Evolutionary conservation across 2,797 vertebrate genomes (phyloP).

Genomic region (Rousettus madagascariensis): DNA sequence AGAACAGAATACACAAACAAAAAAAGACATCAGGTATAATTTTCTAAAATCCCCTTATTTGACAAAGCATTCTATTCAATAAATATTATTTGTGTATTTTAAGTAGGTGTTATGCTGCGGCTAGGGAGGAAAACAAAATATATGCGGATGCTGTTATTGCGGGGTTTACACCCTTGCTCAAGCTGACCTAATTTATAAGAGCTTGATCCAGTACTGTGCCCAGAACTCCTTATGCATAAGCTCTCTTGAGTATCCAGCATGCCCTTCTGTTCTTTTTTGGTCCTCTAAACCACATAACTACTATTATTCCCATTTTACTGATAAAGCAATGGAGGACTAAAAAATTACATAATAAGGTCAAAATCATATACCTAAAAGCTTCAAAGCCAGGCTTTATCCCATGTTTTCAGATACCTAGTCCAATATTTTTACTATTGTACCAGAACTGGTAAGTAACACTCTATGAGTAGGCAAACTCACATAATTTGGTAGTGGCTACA

Average conservation of each 20-base stretch:
- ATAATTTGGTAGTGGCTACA: neutral
- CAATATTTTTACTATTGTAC: neutral
- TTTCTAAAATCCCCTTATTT: neutral
- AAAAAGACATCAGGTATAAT: neutral
- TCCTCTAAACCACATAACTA: neutral
- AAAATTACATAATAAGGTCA: neutral
- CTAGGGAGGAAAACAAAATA: neutral
- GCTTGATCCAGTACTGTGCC: neutral
- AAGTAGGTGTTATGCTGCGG: neutral
- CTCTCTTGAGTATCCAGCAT: neutral
- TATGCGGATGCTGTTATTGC: neutral
- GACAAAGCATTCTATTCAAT: neutral
- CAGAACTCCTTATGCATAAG: neutral
- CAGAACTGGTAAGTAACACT: neutral
- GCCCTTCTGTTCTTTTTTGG: neutral
- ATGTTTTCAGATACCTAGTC: neutral
- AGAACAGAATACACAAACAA: neutral
- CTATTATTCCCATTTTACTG: neutral
- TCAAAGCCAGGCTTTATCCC: neutral
- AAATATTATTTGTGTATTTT: neutral
- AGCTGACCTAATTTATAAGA: neutral
- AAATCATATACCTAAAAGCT: neutral
- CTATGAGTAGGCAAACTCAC: neutral
- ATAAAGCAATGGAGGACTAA: neutral
- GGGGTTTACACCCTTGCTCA: neutral